Conservation (phyloP, 2,888 invertebrate species). For the Nephrotoma flavescens region DNA sequence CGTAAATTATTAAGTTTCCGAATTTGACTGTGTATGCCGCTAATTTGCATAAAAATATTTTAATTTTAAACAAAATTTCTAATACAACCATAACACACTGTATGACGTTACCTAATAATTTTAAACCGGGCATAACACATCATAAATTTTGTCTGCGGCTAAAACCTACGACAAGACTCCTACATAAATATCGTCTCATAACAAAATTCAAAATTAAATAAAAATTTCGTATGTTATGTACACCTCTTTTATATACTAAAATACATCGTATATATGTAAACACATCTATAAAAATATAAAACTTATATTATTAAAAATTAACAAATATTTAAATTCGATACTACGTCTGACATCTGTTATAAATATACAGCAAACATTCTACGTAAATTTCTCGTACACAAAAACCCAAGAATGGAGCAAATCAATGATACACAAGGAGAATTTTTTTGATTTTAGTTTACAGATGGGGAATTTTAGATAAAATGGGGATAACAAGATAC, state of each 20-base stretch:
- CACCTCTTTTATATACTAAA: background rate
- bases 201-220: background rate
- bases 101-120: background rate
- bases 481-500: background rate
- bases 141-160: background rate
- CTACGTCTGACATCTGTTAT: background rate
- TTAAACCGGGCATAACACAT: background rate
- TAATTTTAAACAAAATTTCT: background rate
- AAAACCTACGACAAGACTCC: background rate
- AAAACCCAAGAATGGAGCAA: background rate
- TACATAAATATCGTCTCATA: background rate
- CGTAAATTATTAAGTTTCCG: background rate
- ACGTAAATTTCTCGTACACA: background rate
- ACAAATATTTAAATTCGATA: background rate
- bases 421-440: background rate
- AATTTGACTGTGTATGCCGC: background rate
- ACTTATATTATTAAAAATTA: background rate
- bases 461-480: background rate
- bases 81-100: background rate
- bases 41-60: background rate
- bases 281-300: too few species aligned
- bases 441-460: background rate
- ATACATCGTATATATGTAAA: background rate
- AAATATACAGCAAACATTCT: background rate
- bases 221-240: background rate